Percentiles rank a stretch among this genome's conserved stretches.
Conservation (phyloP, 2,113 vertebrate genomes). For the Thunnus thynnus region DNA sequence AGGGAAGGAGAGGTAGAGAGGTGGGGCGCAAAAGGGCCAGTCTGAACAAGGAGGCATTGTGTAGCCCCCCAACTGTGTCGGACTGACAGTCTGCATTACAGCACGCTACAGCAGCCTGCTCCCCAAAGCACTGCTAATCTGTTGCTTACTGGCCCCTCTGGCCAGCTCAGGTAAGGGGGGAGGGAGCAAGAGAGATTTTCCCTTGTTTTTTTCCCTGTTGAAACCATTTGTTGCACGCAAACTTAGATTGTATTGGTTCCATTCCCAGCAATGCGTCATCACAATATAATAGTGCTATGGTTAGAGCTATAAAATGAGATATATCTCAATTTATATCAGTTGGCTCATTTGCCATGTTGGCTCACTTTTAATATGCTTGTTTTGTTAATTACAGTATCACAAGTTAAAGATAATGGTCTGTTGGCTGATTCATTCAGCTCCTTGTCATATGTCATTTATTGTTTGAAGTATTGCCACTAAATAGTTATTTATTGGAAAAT, state of each 20-base stretch:
- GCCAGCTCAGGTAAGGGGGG: conserved; percentile 66
- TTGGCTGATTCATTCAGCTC: not conserved
- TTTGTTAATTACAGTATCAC: not conserved
- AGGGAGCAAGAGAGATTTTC: not conserved
- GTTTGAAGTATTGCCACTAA: too few species aligned
- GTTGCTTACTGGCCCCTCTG: conserved; percentile 67
- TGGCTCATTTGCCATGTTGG: not conserved
- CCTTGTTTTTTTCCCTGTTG: conserved; percentile 1
- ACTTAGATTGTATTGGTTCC: not conserved
- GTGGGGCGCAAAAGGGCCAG: conserved; percentile 69
- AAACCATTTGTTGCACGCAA: conserved; percentile 2
- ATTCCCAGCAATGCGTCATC: not conserved
- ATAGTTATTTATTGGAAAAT: too few species aligned
- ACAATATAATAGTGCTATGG: not conserved
- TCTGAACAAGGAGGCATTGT: conserved; percentile 84
- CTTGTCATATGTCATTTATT: too few species aligned
- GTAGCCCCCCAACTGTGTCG: conserved; percentile 76
- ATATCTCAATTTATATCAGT: not conserved
- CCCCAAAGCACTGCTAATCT: conserved; percentile 74
- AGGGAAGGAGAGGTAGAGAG: conserved; percentile 69
- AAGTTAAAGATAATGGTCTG: not conserved
- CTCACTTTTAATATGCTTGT: not conserved
- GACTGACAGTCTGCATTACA: conserved; percentile 81
- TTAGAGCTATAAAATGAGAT: not conserved
- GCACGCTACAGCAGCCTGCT: conserved; percentile 76